A percentile compares a stretch with the other conserved stretches of the same genome.
Evolutionary conservation across 2,888 invertebrate genomes (phyloP).

Genomic region (Diaphora mendica): DNA sequence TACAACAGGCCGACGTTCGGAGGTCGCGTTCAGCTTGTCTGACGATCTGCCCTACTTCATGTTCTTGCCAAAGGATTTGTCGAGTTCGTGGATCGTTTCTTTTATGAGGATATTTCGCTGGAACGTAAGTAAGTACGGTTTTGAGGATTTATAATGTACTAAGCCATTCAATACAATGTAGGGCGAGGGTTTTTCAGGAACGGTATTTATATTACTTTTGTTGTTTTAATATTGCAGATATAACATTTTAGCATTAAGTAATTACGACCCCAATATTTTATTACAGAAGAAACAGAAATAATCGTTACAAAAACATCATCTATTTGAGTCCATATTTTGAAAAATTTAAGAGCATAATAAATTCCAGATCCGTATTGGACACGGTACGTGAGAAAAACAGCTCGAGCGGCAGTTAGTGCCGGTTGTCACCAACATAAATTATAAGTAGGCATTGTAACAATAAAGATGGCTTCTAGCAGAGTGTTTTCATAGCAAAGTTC

Average conservation of each 20-base stretch:
- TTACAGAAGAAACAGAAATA: background rate
- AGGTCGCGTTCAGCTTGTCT: conserved; percentile 82
- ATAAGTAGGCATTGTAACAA: conserved; percentile 80
- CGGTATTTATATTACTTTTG: conserved; percentile 22
- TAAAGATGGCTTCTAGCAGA: conserved; percentile 74
- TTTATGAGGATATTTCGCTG: conserved; percentile 80
- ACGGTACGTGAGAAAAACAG: conserved; percentile 64
- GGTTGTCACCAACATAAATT: conserved; percentile 82
- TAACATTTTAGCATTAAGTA: background rate
- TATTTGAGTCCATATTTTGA: conserved; percentile 28
- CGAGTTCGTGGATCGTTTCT: conserved; percentile 82
- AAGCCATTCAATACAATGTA: conserved; percentile 63
- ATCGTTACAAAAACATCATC: background rate
- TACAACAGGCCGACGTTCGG: conserved; percentile 74
- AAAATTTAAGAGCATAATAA: conserved; percentile 64
- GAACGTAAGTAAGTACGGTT: conserved; percentile 80
- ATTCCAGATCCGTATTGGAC: conserved; percentile 70
- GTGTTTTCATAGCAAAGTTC: conserved; percentile 80
- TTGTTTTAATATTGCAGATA: background rate
- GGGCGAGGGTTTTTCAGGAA: conserved; percentile 29
- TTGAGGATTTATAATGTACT: conserved; percentile 78
- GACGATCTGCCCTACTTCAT: conserved; percentile 84
- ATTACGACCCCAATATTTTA: conserved; percentile 1
- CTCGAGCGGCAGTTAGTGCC: conserved; percentile 70
- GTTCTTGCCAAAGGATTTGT: conserved; percentile 85